Percentiles rank a stretch among this genome's conserved stretches.
Evolutionary conservation across 37 sponge, comb jelly and placozoan genomes (phyloP).

Genomic region (Eunapius fragilis): DNA sequence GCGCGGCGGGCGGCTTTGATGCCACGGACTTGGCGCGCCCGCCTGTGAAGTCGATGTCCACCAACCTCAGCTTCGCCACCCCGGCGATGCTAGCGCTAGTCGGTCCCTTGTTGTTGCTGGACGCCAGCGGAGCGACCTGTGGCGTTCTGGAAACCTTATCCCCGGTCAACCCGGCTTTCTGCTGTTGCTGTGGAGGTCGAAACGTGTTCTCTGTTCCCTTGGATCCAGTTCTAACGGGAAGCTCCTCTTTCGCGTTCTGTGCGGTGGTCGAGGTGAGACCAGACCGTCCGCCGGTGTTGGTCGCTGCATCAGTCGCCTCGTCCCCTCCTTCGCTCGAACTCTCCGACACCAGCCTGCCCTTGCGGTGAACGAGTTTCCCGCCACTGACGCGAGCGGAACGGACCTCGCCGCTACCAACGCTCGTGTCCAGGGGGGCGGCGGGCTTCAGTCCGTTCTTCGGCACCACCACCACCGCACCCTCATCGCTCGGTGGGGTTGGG

Average conservation of each 20-base stretch:
- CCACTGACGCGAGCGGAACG: neutral
- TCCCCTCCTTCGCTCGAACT: neutral
- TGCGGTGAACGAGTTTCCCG: neutral
- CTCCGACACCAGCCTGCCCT: neutral
- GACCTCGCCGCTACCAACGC: neutral
- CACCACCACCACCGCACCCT: no score
- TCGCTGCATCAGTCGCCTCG: neutral
- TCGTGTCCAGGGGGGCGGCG: no score
- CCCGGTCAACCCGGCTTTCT: neutral
- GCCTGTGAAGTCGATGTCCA: constrained; percentile 61
- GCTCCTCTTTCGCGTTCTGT: neutral
- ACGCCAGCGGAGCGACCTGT: neutral
- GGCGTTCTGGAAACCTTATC: neutral
- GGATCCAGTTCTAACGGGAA: neutral
- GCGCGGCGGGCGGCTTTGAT: neutral
- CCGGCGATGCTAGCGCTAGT: neutral
- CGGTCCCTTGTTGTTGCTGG: neutral
- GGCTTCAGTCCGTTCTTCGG: no score
- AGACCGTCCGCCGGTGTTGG: neutral
- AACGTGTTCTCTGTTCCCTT: neutral
- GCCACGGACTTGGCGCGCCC: neutral
- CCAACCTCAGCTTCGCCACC: constrained; percentile 32
- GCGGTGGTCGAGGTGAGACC: neutral
- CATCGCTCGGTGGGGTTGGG: no score
- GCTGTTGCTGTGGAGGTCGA: neutral